Evolutionary conservation across 2,113 vertebrate genomes (phyloP), one percentile per base, ranked within the genome.

Genomic region (Dipodomys ordii): DNA sequence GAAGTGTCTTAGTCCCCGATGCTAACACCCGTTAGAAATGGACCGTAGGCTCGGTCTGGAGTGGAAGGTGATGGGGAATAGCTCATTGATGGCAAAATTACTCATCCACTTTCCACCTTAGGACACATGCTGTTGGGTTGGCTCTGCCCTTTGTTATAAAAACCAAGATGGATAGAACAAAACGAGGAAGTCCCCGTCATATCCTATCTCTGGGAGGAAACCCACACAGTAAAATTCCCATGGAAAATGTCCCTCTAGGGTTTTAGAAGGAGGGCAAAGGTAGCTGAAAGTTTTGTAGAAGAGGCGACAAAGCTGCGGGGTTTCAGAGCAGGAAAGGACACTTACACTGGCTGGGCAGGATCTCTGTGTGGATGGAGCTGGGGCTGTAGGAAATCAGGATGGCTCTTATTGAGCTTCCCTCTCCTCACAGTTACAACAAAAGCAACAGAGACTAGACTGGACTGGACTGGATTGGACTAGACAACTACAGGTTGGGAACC

Each of bases 111-210:
- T 95, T 83, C 46, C 49, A 89, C 83, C 64, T 87, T 67, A 84
- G 69, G 39, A 87, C 10, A 82, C 10, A 77, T 0, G 25, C 67
- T n/a, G 3, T 39, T 32, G 77, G 32, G 3, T 39, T 32, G 77
- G 32, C 46, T 90, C 82, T 94, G 57, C 65, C 69, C 73, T 90
- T 97, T 96, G 90, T 28, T 95, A 83, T 88, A 80, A 79, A 95
- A 90, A 83, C 9, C 83, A 49, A 93, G 74, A 94, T 94, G 67
- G 90, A 93, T 2, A 88, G 90, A 95, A 97, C 97, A 97, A 97
- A 97, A 95, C n/a, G 6, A 96, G 97, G 97, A 97, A 97, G 90
- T 94, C 87, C 46, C 77, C 16, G 74, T 97, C 94, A 97, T 22
- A 96, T 97, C 97, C 96, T 92, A 90, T 76, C 74, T 39, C 82